Conservation (phyloP, 2,797 vertebrate genomes). For the Brotula barbata region DNA sequence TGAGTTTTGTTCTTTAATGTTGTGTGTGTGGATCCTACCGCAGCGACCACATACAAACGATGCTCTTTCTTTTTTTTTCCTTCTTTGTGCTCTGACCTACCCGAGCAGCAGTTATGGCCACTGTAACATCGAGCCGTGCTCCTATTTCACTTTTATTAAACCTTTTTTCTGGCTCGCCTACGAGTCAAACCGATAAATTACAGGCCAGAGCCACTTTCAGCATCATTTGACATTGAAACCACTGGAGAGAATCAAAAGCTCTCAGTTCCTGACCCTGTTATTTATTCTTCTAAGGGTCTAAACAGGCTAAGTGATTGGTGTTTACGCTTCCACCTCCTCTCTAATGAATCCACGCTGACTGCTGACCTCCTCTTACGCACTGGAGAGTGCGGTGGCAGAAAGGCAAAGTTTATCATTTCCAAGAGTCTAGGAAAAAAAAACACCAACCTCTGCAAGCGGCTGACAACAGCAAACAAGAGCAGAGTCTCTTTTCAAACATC, state of each 20-base stretch:
- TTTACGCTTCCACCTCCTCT: background rate
- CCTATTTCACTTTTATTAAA: background rate
- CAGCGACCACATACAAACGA: background rate
- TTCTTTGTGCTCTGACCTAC: background rate
- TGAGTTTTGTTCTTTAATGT: too few relatives aligned
- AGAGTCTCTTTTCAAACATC: background rate
- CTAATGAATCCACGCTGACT: conserved; percentile 7
- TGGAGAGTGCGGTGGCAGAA: background rate
- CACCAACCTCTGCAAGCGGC: conserved; percentile 6
- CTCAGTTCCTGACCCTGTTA: background rate
- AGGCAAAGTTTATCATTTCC: conserved; percentile 13
- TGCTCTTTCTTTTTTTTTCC: background rate
- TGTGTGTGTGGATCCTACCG: too few relatives aligned
- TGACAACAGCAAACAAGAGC: conserved; percentile 38
- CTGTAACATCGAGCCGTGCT: background rate
- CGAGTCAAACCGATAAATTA: background rate
- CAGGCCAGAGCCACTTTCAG: background rate
- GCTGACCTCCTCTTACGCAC: conserved; percentile 6
- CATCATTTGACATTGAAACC: conserved; percentile 4
- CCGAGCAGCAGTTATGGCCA: background rate
- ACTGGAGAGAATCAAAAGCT: conserved; percentile 1
- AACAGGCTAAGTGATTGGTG: background rate
- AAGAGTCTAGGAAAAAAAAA: too few relatives aligned
- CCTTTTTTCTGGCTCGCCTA: background rate
- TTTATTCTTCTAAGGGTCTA: conserved; percentile 4